phyloP scores from a whole-genome alignment of 1,140 invertebrate genomes.

The Drosophila chauvacae region DNA sequence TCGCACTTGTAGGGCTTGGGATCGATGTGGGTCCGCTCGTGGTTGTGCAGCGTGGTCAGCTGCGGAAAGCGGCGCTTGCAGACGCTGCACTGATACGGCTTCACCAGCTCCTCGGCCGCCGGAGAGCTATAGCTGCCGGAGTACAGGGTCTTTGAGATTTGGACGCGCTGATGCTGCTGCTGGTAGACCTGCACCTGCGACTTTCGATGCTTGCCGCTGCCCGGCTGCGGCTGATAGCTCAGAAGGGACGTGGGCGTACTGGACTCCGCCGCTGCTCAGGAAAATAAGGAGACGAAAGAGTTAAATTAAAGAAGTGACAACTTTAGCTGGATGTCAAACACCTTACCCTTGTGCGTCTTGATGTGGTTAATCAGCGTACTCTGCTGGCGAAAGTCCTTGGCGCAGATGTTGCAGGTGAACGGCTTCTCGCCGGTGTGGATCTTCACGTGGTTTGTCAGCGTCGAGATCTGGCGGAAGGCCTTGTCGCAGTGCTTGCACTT shows the following conservation, averaged over 20 bases:
- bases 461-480: slow-evolving; percentile 82
- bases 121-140: slow-evolving; percentile 80
- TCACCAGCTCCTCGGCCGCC: slow-evolving; percentile 81
- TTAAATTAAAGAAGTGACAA: neutral
- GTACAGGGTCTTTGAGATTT: slow-evolving; percentile 82
- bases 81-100: slow-evolving; percentile 84
- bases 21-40: slow-evolving; percentile 84
- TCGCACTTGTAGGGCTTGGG: slow-evolving; percentile 84
- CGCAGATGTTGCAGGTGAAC: slow-evolving; percentile 83
- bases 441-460: slow-evolving; percentile 84
- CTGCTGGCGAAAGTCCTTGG: slow-evolving; percentile 82
- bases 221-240: slow-evolving; percentile 74
- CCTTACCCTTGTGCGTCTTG: slow-evolving; percentile 84
- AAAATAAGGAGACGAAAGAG: slow-evolving; percentile 5
- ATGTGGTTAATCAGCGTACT: slow-evolving; percentile 84
- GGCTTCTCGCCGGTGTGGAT: slow-evolving; percentile 84
- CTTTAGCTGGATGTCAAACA: neutral
- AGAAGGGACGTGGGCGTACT: slow-evolving; percentile 77
- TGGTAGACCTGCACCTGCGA: slow-evolving; percentile 77
- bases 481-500: slow-evolving; percentile 84
- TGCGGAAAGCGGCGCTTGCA: slow-evolving; percentile 84
- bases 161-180: slow-evolving; percentile 74
- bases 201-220: slow-evolving; percentile 63
- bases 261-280: slow-evolving; percentile 65
- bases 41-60: slow-evolving; percentile 82